Evolutionary conservation across 2,113 vertebrate species (phyloP).

Genomic region (Microtus pennsylvanicus): DNA sequence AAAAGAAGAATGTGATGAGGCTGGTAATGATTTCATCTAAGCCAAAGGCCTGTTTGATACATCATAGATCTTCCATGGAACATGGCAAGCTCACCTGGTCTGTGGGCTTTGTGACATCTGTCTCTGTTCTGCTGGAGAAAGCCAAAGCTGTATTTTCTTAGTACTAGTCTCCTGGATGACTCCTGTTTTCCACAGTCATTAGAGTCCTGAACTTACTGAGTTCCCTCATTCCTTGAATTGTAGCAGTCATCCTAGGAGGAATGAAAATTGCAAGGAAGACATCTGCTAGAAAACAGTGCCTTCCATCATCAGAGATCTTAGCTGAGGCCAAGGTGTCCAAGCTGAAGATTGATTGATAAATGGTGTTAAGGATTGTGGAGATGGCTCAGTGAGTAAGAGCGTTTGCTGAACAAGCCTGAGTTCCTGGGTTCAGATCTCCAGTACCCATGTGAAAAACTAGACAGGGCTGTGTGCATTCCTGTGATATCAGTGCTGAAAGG

Average conservation of each 20-base stretch:
- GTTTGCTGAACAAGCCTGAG: not conserved
- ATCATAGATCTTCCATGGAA: not conserved
- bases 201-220: not conserved
- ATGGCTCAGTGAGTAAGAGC: not conserved
- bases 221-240: constrained; percentile 29
- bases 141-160: constrained; percentile 38
- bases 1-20: constrained; percentile 52
- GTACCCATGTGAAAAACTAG: not conserved
- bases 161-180: not conserved
- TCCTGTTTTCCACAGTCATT: constrained; percentile 6
- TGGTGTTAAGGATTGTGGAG: not conserved
- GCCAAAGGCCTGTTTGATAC: constrained; percentile 16
- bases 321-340: not conserved
- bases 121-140: constrained; percentile 50
- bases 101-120: not conserved
- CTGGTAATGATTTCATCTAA: constrained; percentile 25
- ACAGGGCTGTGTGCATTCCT: not conserved
- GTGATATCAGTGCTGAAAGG: not conserved
- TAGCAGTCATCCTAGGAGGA: not conserved
- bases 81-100: not conserved
- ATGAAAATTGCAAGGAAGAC: not conserved
- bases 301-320: constrained; percentile 26
- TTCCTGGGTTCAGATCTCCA: not conserved
- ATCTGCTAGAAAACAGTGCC: not conserved
- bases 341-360: not conserved